Percentiles rank a stretch among this genome's conserved stretches.
phyloP scores from a whole-genome alignment of 2,888 invertebrate species.

The Napeogenes sylphis region DNA sequence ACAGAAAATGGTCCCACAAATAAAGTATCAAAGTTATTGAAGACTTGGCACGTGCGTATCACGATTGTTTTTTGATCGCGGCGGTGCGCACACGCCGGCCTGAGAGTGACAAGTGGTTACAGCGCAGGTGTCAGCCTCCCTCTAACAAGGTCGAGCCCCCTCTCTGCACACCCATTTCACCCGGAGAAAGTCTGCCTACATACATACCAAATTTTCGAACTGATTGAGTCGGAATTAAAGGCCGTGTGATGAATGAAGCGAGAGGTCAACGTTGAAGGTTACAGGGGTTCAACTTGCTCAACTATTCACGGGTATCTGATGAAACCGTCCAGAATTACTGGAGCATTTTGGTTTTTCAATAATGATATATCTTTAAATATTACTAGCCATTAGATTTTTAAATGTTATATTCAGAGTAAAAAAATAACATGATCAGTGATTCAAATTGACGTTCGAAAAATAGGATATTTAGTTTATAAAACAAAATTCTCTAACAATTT shows the following conservation, averaged over 20 bases:
- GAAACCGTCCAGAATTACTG: slow-evolving; percentile 14
- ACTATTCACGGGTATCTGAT: slow-evolving; percentile 11
- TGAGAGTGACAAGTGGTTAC: slow-evolving; percentile 69
- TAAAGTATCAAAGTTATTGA: slow-evolving; percentile 40
- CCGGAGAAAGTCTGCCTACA: slow-evolving; percentile 77
- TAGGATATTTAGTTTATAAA: no score
- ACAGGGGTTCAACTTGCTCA: slow-evolving; percentile 28
- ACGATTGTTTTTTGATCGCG: slow-evolving; percentile 51
- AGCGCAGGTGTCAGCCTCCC: slow-evolving; percentile 73
- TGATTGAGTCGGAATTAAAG: slow-evolving; percentile 61
- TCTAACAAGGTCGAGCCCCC: slow-evolving; percentile 73
- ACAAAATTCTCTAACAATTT: no score
- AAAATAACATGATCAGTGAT: no score
- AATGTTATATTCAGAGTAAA: no score
- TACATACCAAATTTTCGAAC: slow-evolving; percentile 76
- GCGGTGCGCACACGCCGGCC: slow-evolving; percentile 66
- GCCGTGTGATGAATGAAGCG: slow-evolving; percentile 41
- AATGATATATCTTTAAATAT: not conserved
- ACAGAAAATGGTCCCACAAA: slow-evolving; percentile 45
- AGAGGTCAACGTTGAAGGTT: slow-evolving; percentile 40
- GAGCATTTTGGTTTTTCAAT: slow-evolving; percentile 8
- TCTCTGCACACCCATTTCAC: slow-evolving; percentile 63
- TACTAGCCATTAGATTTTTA: no score
- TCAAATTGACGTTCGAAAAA: no score
- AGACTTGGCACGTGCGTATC: slow-evolving; percentile 49